Evolutionary conservation across 2,888 invertebrate genomes (phyloP), one percentile per base, ranked within the genome.

Genomic region (Nomada ferruginata): DNA sequence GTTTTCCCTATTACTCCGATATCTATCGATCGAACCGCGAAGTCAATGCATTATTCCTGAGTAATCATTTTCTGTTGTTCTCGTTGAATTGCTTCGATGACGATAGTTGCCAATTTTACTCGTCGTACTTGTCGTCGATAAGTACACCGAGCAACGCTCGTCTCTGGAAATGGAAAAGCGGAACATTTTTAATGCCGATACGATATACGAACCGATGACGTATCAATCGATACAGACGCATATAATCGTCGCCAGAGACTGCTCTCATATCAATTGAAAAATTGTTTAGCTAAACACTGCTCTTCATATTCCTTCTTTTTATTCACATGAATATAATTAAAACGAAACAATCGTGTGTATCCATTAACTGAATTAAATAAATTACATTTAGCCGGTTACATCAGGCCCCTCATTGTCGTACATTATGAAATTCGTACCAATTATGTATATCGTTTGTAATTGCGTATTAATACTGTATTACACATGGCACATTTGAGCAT

Each of bases 401-500:
- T 2, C 26, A 52, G 55, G 47, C 50, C 57, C 47, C 64, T 72
- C 77, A 57, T 74, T 65, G 50, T 76, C 64, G 64, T 59, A 55
- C 36, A 57, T 76, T 64, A 77, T 74, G 59, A 65, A 59, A 74
- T 77, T 53, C 52, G 29, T 66, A 36, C 29, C 53, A 63, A 70
- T 68, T 53, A 50, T 23, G 23, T 23, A 23, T 18, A 9, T 15
- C 50, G 57, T 53, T 52, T 42, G 64, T 50, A 29, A 65, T 77
- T 60, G 64, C 65, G 53, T 53, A 74, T 77, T 73, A 74, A 73
- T 73, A 73, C 74, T 77, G 52, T 59, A 73, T 77, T n/a, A 18
- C 52, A 1, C 59, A 13, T 11, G 61, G 65, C 10, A 65, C 76
- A 60, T 53, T 44, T 13, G 74, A 36, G 73, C 60, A 65, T 74